Base-by-base conservation (phyloP, 2,113 vertebrate genomes). In the Malaclemys terrapin region DNA sequence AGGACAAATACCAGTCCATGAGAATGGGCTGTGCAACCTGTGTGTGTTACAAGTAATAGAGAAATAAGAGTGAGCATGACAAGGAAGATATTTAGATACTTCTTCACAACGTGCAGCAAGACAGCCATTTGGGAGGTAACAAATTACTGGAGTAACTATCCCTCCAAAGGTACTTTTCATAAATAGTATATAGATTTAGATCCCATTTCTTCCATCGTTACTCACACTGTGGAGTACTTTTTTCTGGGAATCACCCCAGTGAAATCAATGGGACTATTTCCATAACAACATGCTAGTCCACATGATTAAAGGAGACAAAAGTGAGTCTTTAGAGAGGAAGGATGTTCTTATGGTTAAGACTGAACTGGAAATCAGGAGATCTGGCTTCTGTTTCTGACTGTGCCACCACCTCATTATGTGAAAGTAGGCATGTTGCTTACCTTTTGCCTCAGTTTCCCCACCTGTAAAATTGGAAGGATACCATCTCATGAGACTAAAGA, bases 321-420 rank as follows among this genome's bases (percentile, higher is more conserved):
- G 6, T 5, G 8, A 83, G 75, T 31, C 6, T 54, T 4, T 4
- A n/a, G 81, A 79, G 0, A 1, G 22, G 1, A 14, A 59, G 19
- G 62, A 82, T 2, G 7, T n/a, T 78, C 81, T 91, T 0, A 0
- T 29, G 47, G 42, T 45, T 89, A 65, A 38, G 4, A 89, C 38
- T 38, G 80, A 56, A 3, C 0, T 42, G 69, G 49, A 4, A 80
- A 92, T 17, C 53, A 25, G 76, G 78, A 84, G 19, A 5, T 25
- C n/a, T 65, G 27, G 49, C 17, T 88, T 85, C 65, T 56, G 16
- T 81, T 72, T 81, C 45, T 62, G 62, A 6, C 85, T 89, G 69
- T 80, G 76, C 76, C 59, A 59, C 8, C 2, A 38, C 5, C 25
- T 84, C 49, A 4, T 87, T 5, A 27, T 56, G 56, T 17, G n/a